Conservation (phyloP, 1,140 invertebrate genomes). For the Maniola jurtina region DNA sequence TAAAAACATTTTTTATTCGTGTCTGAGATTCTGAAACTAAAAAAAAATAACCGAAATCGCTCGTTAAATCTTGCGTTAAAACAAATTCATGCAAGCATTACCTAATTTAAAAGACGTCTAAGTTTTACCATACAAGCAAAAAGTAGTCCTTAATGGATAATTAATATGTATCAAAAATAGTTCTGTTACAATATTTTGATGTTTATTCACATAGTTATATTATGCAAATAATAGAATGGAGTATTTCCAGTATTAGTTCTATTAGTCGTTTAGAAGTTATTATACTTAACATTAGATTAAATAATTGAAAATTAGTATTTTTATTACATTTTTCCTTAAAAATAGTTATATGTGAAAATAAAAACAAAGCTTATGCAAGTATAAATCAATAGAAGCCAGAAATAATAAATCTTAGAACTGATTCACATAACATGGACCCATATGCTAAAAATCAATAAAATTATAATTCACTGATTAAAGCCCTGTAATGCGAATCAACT, state of each 20-base stretch:
- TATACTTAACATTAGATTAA: not conserved
- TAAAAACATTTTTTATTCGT: not conserved
- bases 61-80: not conserved
- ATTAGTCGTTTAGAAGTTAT: not conserved
- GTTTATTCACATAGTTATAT: too few relatives aligned
- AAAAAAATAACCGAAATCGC: not conserved
- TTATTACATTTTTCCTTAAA: not conserved
- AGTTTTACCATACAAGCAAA: too few relatives aligned
- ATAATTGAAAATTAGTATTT: not conserved
- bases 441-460: too few relatives aligned
- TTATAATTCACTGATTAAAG: too few relatives aligned
- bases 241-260: not conserved
- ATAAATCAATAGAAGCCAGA: not conserved
- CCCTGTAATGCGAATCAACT: too few relatives aligned
- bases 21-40: not conserved
- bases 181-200: too few relatives aligned
- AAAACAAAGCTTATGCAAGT: not conserved
- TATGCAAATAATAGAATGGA: too few relatives aligned
- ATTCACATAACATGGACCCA: not conserved
- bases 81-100: not conserved
- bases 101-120: too few relatives aligned
- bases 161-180: too few relatives aligned
- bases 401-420: not conserved
- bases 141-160: too few relatives aligned
- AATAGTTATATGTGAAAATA: not conserved